Evolutionary conservation across 2,888 invertebrate genomes (phyloP).

Genomic region (Argyra leucocephala): DNA sequence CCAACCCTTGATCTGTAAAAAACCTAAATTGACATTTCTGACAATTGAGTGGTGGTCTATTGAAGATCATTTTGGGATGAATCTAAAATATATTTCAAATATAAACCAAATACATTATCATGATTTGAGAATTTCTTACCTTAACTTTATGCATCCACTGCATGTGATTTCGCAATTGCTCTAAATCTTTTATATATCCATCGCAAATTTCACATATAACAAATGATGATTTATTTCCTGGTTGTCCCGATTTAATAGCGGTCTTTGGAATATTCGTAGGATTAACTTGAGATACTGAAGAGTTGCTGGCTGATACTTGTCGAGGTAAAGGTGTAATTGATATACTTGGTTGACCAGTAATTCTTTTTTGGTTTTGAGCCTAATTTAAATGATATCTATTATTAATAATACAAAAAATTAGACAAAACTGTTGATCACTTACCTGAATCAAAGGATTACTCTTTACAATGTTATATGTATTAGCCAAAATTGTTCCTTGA

Average conservation of each 20-base stretch:
- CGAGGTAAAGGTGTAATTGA: constrained; percentile 82
- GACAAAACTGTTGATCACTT: constrained; percentile 15
- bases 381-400: constrained; percentile 14
- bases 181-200: constrained; percentile 90
- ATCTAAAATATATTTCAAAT: constrained; percentile 45
- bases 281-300: constrained; percentile 58
- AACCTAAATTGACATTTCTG: constrained; percentile 94
- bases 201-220: constrained; percentile 96
- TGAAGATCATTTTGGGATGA: constrained; percentile 92
- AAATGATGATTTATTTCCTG: constrained; percentile 63
- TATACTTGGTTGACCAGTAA: constrained; percentile 71
- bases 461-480: constrained; percentile 40
- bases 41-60: constrained; percentile 86
- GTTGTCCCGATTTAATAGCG: constrained; percentile 47
- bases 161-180: constrained; percentile 90
- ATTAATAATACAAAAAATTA: not conserved
- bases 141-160: constrained; percentile 97
- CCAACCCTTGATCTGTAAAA: constrained; percentile 93
- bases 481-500: constrained; percentile 37
- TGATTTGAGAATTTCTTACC: constrained; percentile 27
- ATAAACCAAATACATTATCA: not conserved
- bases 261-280: constrained; percentile 23
- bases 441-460: constrained; percentile 39
- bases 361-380: constrained; percentile 23
- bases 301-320: constrained; percentile 39